These are phyloP conservation scores for Steinernema khuongi DNA, from an alignment of 1,140 invertebrate species.

Conservation along the genomic window DNA sequence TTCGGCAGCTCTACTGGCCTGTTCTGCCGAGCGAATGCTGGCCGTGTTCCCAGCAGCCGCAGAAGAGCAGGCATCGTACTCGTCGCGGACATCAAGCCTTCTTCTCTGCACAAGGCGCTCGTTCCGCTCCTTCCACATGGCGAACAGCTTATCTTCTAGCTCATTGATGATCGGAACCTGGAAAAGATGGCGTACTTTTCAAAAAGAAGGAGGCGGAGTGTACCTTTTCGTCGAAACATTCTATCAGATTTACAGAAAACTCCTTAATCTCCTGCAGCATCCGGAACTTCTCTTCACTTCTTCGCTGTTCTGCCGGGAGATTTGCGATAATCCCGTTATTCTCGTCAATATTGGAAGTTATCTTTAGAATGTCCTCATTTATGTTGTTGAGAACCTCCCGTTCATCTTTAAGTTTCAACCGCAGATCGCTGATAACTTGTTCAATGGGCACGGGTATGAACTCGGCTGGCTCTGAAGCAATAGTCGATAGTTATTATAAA, in stretches of 20 bases:
- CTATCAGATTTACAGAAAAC: slow-evolving; percentile 30
- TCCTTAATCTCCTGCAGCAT: slow-evolving; percentile 37
- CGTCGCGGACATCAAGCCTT: slow-evolving; percentile 82
- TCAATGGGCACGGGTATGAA: slow-evolving; percentile 21
- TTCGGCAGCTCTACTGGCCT: slow-evolving; percentile 69
- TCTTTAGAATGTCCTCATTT: slow-evolving; percentile 23
- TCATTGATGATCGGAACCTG: slow-evolving; percentile 72
- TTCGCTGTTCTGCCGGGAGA: not conserved
- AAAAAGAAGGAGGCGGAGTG: not conserved
- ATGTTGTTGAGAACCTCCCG: slow-evolving; percentile 27
- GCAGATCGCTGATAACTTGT: slow-evolving; percentile 26
- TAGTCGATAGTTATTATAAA: not conserved
- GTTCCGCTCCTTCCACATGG: slow-evolving; percentile 69
- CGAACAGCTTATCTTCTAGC: slow-evolving; percentile 73
- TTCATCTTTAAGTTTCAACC: slow-evolving; percentile 29
- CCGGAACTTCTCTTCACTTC: slow-evolving; percentile 32
- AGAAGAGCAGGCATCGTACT: slow-evolving; percentile 77
- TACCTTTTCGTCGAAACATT: slow-evolving; percentile 39
- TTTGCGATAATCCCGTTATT: slow-evolving; percentile 22
- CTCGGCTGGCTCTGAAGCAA: slow-evolving; percentile 20
- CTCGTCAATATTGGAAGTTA: slow-evolving; percentile 29
- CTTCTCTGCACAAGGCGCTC: slow-evolving; percentile 73
- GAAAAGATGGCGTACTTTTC: slow-evolving; percentile 22
- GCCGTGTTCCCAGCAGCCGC: slow-evolving; percentile 66
- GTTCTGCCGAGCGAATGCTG: slow-evolving; percentile 63